Conservation (phyloP, 2,888 invertebrate genomes). For the Lasioglossum leucozonium region DNA sequence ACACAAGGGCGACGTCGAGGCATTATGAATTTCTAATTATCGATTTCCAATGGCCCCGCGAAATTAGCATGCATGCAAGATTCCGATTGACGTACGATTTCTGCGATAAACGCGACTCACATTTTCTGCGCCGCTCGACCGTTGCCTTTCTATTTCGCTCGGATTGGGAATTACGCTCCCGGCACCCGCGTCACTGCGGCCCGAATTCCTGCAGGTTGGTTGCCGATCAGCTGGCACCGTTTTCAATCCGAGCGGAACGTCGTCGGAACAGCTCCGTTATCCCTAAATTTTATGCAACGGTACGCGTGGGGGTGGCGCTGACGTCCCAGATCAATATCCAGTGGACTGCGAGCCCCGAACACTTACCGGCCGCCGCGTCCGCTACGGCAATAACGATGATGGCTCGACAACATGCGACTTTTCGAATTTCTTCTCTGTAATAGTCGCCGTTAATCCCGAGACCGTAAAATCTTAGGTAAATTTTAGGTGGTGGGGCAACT, state of each 20-base stretch:
- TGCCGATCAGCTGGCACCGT: conserved; percentile 4
- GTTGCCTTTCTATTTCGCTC: conserved; percentile 46
- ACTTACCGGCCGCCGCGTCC: conserved; percentile 40
- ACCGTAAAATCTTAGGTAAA: neutral
- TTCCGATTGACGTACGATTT: conserved; percentile 40
- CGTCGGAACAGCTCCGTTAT: conserved; percentile 25
- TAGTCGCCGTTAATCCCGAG: neutral
- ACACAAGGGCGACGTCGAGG: neutral
- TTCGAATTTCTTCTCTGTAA: neutral
- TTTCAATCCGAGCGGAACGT: conserved; percentile 12
- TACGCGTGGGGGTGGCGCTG: conserved; percentile 56
- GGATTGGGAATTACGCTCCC: conserved; percentile 20
- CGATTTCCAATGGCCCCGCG: conserved; percentile 40
- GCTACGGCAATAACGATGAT: conserved; percentile 37
- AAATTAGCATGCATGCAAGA: conserved; percentile 37
- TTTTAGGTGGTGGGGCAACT: neutral
- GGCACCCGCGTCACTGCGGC: neutral
- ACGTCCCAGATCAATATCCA: conserved; percentile 80
- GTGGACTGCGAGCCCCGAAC: conserved; percentile 52
- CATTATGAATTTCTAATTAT: conserved; percentile 43
- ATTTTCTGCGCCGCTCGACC: conserved; percentile 50
- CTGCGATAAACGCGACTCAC: conserved; percentile 44
- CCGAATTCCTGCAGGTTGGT: neutral
- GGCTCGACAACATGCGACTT: conserved; percentile 12
- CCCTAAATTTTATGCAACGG: conserved; percentile 50